phyloP scores from a whole-genome alignment of 2,888 invertebrate genomes.

The Diadromus collaris region DNA sequence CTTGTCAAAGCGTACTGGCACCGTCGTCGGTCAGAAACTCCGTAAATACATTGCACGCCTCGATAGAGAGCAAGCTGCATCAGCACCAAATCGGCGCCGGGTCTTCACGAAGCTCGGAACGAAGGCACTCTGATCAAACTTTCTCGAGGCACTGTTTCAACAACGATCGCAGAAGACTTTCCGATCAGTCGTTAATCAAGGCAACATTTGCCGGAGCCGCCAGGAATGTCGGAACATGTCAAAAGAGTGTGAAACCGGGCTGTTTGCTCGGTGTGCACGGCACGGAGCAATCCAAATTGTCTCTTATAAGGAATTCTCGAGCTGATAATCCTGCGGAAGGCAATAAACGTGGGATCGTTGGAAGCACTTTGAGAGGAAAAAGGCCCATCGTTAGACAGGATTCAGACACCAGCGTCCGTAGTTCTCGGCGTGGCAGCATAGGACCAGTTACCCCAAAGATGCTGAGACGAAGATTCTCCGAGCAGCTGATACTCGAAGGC shows the following conservation, averaged over 20 bases:
- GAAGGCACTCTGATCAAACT: slow-evolving; percentile 72
- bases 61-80: slow-evolving; percentile 37
- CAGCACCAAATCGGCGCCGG: slow-evolving; percentile 19
- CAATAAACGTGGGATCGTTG: neutral
- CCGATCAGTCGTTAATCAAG: slow-evolving; percentile 65
- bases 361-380: neutral
- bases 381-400: slow-evolving; percentile 58
- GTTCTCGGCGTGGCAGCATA: slow-evolving; percentile 63
- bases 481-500: slow-evolving; percentile 74
- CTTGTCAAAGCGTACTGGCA: slow-evolving; percentile 73
- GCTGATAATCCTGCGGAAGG: neutral
- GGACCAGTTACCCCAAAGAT: slow-evolving; percentile 72
- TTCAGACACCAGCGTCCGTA: slow-evolving; percentile 58
- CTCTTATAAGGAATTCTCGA: neutral
- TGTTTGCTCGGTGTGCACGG: slow-evolving; percentile 8
- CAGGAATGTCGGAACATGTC: neutral
- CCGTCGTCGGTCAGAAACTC: slow-evolving; percentile 70
- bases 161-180: slow-evolving; percentile 60
- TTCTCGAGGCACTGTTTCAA: slow-evolving; percentile 40
- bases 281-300: slow-evolving; percentile 14
- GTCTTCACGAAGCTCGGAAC: slow-evolving; percentile 20
- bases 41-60: slow-evolving; percentile 38
- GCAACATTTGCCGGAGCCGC: neutral
- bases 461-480: slow-evolving; percentile 74
- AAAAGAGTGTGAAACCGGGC: slow-evolving; percentile 2